phyloP scores from a whole-genome alignment of 2,888 invertebrate species.

The Caenorhabditis sulstoni region DNA sequence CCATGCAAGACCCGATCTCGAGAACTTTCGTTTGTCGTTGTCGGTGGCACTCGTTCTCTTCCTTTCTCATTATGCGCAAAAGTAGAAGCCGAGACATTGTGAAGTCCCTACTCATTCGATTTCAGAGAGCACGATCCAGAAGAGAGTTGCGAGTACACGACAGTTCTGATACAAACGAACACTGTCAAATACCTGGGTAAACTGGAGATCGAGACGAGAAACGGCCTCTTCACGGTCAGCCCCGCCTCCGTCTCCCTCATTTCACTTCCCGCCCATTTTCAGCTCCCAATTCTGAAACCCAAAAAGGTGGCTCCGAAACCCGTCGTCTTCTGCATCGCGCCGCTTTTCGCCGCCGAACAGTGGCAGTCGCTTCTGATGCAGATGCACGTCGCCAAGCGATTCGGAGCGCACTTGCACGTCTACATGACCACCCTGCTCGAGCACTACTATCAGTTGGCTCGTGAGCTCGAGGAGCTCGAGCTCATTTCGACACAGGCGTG shows the following conservation, averaged over 20 bases:
- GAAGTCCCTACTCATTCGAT: too few relatives aligned
- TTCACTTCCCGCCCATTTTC: too few relatives aligned
- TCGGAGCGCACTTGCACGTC: conserved; percentile 60
- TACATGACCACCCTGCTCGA: conserved; percentile 62
- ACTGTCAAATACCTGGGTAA: conserved; percentile 35
- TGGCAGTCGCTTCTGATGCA: conserved; percentile 62
- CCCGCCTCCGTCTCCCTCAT: neutral
- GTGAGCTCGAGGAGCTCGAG: conserved; percentile 40
- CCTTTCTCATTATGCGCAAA: too few relatives aligned
- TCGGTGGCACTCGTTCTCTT: too few relatives aligned
- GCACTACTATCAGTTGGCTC: conserved; percentile 51
- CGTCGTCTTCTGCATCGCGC: conserved; percentile 62
- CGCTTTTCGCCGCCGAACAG: conserved; percentile 64
- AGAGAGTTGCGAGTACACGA: conserved; percentile 42
- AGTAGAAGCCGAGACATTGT: too few relatives aligned
- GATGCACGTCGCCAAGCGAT: conserved; percentile 58
- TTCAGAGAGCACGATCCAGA: conserved; percentile 42
- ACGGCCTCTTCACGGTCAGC: conserved; percentile 12
- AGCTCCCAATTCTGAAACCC: conserved; percentile 31
- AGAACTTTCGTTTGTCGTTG: too few relatives aligned
- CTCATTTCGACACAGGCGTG: conserved; percentile 50
- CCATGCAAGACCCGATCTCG: too few relatives aligned
- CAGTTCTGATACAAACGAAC: conserved; percentile 45
- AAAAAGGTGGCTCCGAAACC: conserved; percentile 23
- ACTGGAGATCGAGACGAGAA: conserved; percentile 33